Conservation (phyloP, 1,140 invertebrate species). For the Protaetia brevitarsis region DNA sequence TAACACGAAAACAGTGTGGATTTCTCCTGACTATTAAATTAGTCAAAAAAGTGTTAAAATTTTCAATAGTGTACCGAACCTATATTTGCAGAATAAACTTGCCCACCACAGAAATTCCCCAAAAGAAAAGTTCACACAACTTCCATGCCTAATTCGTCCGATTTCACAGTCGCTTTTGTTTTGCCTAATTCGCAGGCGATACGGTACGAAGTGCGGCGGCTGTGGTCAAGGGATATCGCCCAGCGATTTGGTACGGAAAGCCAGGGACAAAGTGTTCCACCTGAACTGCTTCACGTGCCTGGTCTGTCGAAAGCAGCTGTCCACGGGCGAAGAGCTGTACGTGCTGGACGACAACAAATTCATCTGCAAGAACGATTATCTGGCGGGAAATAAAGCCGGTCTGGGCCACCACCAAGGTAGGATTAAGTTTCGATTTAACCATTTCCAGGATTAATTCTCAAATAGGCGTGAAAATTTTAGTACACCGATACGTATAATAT, state of each 20-base stretch:
- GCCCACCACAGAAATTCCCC: too few relatives aligned
- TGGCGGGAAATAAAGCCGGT: constrained; percentile 75
- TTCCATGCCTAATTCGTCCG: too few relatives aligned
- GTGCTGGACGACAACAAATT: constrained; percentile 97
- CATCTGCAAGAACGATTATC: constrained; percentile 97
- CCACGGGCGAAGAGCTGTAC: constrained; percentile 96
- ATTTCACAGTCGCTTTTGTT: too few relatives aligned
- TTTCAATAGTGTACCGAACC: too few relatives aligned
- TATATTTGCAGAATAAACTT: too few relatives aligned
- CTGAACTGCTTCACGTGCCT: constrained; percentile 98
- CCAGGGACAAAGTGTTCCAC: constrained; percentile 96
- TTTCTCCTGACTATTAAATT: too few relatives aligned
- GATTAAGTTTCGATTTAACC: constrained; percentile 18
- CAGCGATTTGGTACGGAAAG: constrained; percentile 92
- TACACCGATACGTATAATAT: too few relatives aligned
- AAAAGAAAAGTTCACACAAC: too few relatives aligned
- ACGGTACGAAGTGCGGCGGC: constrained; percentile 95
- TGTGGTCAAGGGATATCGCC: constrained; percentile 95
- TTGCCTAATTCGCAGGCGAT: constrained; percentile 66
- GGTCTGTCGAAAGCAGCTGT: constrained; percentile 94
- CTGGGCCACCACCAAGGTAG: constrained; percentile 57
- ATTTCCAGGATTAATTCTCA: too few relatives aligned
- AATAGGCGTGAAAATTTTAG: too few relatives aligned
- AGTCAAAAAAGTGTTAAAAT: too few relatives aligned
- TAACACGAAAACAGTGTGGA: too few relatives aligned